A percentile compares a stretch with the other conserved stretches of the same genome.
Evolutionary conservation across 2,113 vertebrate genomes (phyloP).

Genomic region (Spizaetus ornatus): DNA sequence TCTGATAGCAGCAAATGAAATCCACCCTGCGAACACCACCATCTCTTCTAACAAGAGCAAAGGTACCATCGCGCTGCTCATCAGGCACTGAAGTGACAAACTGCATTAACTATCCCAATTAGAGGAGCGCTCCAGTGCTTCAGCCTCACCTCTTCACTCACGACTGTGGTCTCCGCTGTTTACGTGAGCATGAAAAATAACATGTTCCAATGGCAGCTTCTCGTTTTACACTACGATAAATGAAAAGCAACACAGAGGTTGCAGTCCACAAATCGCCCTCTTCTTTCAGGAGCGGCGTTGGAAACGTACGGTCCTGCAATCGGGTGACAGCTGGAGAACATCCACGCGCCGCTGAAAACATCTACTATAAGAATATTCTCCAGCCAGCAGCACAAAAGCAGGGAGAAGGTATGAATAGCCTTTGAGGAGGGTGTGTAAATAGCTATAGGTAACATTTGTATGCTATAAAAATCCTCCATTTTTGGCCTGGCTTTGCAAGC

Average conservation of each 20-base stretch:
- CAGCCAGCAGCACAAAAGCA: conserved; percentile 13
- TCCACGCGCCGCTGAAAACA: neutral
- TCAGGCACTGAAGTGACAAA: neutral
- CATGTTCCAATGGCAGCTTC: neutral
- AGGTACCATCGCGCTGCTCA: neutral
- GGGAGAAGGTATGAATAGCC: conserved; percentile 7
- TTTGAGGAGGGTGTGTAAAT: conserved; percentile 27
- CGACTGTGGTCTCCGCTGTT: fast-evolving
- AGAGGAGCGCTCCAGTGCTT: neutral
- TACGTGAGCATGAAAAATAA: neutral
- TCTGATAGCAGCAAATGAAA: neutral
- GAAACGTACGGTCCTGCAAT: neutral
- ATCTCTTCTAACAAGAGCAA: neutral
- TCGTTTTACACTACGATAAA: neutral
- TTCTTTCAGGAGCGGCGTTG: neutral
- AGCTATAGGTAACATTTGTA: conserved; percentile 16
- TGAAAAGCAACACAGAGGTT: neutral
- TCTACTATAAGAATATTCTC: neutral
- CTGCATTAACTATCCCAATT: neutral
- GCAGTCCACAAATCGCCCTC: fast-evolving
- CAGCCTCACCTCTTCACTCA: neutral
- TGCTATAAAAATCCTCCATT: neutral
- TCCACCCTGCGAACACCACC: neutral
- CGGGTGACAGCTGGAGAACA: neutral
- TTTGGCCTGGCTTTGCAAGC: neutral